Base-by-base conservation (phyloP, 2,888 invertebrate species). In the Chydorus sphaericus region DNA sequence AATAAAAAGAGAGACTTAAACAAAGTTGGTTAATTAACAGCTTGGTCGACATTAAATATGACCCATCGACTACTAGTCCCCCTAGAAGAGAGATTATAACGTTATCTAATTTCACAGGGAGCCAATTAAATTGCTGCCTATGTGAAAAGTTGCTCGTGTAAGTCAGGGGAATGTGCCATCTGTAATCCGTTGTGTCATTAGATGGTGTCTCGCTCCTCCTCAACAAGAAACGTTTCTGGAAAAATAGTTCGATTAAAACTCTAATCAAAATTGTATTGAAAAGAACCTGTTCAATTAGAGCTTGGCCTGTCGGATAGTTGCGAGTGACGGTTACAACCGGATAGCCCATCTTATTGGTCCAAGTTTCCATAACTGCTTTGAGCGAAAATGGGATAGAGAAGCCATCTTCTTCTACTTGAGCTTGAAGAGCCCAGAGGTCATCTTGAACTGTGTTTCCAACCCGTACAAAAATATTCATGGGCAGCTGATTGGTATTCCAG, bases 341-440 rank as follows among this genome's bases (percentile, higher is more conserved):
- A 61, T 63, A 67, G 26, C 69, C 69, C 54, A 66, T 66, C 60
- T 71, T 70, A 33, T 68, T 62, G 1, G 71, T 73, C 73, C 73
- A 74, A 10, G 69, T 69, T 59, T 69, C 68, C 67, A 74, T 72
- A 31, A 74, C 67, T 0, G 88, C 79, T 0, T 80, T 80, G 3
- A 83, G 76, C 33, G 64, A 62, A 1, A n/a, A 23, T 4, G 66
- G 65, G 31, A 72, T 59, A 5, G 1, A 3, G 3, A 79, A 75
- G 0, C 76, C 75, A 44, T 77, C 77, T 51, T 70, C 69, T 59
- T 80, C 68, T 6, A 70, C 91, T 62, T 82, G 81, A 33, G 78
- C 74, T 0, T 90, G 89, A 52, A 92, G 71, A 20, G 73, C 69
- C 88, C 89, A 91, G 0, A 93, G 74, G 68, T 92, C 84, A 65